A percentile compares a stretch with the other conserved stretches of the same genome.
phyloP scores from a whole-genome alignment of 2,113 vertebrate species.

The Polypterus bichir region DNA sequence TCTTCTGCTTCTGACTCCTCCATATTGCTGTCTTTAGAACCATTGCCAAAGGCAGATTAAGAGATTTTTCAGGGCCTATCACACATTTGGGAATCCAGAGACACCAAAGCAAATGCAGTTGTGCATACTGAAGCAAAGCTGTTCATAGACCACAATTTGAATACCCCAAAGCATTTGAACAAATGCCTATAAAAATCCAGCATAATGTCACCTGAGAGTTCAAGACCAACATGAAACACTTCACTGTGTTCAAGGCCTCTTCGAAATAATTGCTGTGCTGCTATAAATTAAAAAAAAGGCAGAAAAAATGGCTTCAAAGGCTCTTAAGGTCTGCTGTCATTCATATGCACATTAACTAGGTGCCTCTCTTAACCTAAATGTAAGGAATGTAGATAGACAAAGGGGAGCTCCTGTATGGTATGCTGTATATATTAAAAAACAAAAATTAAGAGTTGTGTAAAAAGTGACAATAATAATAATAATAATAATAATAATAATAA shows the following conservation, averaged over 20 bases:
- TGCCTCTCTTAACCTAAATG: too few relatives aligned
- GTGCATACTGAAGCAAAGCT: not conserved
- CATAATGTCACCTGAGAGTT: not conserved
- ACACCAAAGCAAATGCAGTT: not conserved
- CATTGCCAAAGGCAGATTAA: not conserved
- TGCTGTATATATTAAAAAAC: too few relatives aligned
- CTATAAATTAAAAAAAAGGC: not conserved
- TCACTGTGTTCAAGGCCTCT: not conserved
- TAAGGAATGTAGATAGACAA: too few relatives aligned
- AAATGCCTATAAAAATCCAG: not conserved
- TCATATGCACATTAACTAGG: too few relatives aligned
- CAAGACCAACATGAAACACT: not conserved
- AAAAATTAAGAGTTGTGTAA: too few relatives aligned
- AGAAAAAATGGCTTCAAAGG: too few relatives aligned
- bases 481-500: too few relatives aligned
- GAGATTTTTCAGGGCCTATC: conserved; percentile 3
- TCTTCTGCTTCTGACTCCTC: not conserved
- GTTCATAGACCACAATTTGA: not conserved
- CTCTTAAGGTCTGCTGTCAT: too few relatives aligned
- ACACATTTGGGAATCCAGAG: not conserved
- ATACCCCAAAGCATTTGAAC: not conserved
- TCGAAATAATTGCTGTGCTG: not conserved
- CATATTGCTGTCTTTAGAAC: not conserved
- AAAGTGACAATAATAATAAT: too few relatives aligned
- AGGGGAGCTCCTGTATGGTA: too few relatives aligned